Base-by-base conservation (phyloP, 2,797 vertebrate species). In the Calcarius lapponicus region DNA sequence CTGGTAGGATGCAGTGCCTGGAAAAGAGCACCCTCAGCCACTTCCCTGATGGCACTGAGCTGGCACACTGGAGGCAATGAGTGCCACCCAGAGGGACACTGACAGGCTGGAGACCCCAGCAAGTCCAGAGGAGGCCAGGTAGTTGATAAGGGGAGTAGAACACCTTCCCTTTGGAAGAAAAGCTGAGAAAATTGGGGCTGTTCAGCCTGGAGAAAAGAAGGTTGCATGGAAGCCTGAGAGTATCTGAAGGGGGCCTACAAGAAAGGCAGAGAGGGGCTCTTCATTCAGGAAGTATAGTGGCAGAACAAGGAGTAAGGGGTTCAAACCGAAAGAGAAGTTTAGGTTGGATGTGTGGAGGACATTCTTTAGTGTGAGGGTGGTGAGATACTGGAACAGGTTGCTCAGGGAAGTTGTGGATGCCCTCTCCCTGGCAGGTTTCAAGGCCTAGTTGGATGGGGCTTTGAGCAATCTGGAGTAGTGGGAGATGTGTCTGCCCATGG, bases 1-100 rank as follows among this genome's bases (percentile, higher is more conserved):
- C 40, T 81, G 38, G 38, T 45, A 11, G 53, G 47, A 20, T 71
- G 31, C 51, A 29, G 18, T 57, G 25, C 32, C 61, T 81, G 72
- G n/a, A 58, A 31, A 19, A 29, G 48, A 14, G 34, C 14, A 12
- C 5, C 31, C 25, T 78, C 25, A 54, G 56, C 12, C 38, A 2
- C 16, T 17, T 61, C 19, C 7, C 13, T 31, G 40, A 12, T 1
- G 2, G 10, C 25, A 29, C 29, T 0, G 7, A 34, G 64, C 56
- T 2, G 7, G 9, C 16, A 11, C 3, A 3, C 65, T 34, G 25
- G 11, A 47, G 56, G 34, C 34, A 34, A 31, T 26, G 48, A 42
- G 10, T 40, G 48, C 11, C 10, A 25, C 28, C 64, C 56, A 31
- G 22, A 45, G 64, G 25, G 20, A 25, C 34, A 17, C 40, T n/a